A percentile compares a stretch with the other conserved stretches of the same genome.
phyloP scores from a whole-genome alignment of 2,113 vertebrate genomes.

The Lycaon pictus region DNA sequence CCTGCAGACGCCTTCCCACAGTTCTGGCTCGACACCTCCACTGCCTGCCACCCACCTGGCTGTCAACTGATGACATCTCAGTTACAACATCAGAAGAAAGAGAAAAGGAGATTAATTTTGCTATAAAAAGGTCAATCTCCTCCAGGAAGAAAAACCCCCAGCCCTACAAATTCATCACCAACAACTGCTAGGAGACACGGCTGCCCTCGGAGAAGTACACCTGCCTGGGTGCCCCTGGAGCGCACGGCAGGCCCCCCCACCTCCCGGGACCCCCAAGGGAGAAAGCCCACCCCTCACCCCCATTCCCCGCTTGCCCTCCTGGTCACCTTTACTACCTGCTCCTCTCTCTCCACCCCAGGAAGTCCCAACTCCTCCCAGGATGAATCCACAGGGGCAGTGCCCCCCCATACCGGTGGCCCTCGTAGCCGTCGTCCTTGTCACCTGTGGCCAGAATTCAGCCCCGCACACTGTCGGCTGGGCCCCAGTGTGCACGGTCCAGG shows the following conservation, averaged over 20 bases:
- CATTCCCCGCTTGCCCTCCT: background rate
- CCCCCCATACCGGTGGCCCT: no score
- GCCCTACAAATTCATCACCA: background rate
- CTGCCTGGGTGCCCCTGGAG: accelerated
- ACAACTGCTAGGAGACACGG: accelerated
- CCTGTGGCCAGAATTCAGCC: accelerated
- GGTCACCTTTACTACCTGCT: background rate
- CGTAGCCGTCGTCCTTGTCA: accelerated
- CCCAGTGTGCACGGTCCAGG: accelerated
- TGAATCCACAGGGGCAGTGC: accelerated
- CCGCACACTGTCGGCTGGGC: accelerated
- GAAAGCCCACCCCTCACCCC: no score
- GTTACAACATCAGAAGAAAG: background rate
- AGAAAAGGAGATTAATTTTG: background rate
- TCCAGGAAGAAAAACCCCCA: background rate
- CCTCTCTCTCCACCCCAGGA: background rate
- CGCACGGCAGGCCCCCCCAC: background rate
- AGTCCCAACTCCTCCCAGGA: background rate
- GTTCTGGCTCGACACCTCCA: accelerated
- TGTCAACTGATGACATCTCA: background rate
- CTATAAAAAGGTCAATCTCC: background rate
- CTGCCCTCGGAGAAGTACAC: background rate
- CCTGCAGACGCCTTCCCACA: accelerated
- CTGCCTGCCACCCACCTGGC: background rate
- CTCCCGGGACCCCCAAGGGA: background rate